Base-by-base conservation (phyloP, 2,888 invertebrate genomes). In the Lutraria lutraria region DNA sequence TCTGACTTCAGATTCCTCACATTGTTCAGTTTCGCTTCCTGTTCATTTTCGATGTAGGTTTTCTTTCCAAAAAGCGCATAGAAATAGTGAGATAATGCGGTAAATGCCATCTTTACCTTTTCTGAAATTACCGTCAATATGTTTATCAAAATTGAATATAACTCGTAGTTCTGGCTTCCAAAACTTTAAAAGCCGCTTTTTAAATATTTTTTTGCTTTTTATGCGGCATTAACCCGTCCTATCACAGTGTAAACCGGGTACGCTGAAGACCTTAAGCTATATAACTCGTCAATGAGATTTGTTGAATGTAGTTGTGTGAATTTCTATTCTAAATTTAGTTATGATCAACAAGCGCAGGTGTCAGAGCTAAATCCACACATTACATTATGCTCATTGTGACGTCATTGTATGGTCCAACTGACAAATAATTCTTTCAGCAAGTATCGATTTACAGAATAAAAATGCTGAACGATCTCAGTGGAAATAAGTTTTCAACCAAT, bases 1-100 rank as follows among this genome's bases (percentile, higher is more conserved):
- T 90, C 90, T 34, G 85, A 81, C 56, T 60, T 84, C n/a, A 86
- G n/a, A 13, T 85, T 76, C 4, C 31, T 34, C 15, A 10, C 13
- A 0, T 25, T 52, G 15, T 29, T 31, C 19, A 53, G 1, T 19
- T 63, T 19, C 16, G 19, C 52, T 52, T 53, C 81, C 29, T 12
- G 10, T 25, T 52, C 25, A 21, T 53, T 52, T 31, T 76, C 76
- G 16, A n/a, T 8, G 10, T 29, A 12, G 15, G 0, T 19, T 13
- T 10, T 53, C 25, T 21, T 68, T 25, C 25, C 21, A 43, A 81
- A 52, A 13, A 86, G 0, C 0, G 25, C 34, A 19, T 63, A 81
- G 15, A 86, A 68, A 86, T 72, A 86, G 19, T 81, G 21, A 12
- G 81, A 21, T 0, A 86, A n/a, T n/a, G n/a, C n/a, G n/a, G n/a